A percentile compares a stretch with the other conserved stretches of the same genome.
phyloP scores from a whole-genome alignment of 1,140 invertebrate genomes.

The Aphelinus atriplicis region DNA sequence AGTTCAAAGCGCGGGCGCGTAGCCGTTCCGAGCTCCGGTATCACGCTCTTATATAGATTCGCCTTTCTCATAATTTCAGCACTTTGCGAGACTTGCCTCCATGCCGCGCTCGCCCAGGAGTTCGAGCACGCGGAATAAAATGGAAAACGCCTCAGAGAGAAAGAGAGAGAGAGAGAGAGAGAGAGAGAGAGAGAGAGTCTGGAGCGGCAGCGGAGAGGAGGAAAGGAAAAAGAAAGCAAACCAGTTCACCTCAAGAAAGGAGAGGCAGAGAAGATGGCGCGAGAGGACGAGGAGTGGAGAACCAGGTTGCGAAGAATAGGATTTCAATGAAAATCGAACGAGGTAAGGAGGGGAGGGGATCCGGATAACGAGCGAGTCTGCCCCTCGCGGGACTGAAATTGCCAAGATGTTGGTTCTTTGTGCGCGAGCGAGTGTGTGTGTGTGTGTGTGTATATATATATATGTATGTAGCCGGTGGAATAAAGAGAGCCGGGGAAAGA shows the following conservation, averaged over 20 bases:
- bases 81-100: slow-evolving; percentile 19
- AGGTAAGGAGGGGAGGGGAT: slow-evolving; percentile 22
- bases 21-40: not conserved
- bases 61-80: slow-evolving; percentile 23
- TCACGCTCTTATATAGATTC: slow-evolving; percentile 13
- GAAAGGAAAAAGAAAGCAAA: not conserved
- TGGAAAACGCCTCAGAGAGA: slow-evolving; percentile 1
- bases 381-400: slow-evolving; percentile 32
- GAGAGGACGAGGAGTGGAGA: slow-evolving; percentile 25
- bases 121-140: slow-evolving; percentile 12
- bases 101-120: slow-evolving; percentile 3
- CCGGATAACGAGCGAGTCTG: slow-evolving; percentile 35
- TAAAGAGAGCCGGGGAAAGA: not conserved
- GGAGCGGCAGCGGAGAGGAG: not conserved
- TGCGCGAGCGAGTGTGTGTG: too few species aligned
- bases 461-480: too few species aligned
- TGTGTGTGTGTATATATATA: slow-evolving; percentile 4
- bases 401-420: slow-evolving; percentile 6
- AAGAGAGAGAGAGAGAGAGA: not conserved
- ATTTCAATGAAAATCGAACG: slow-evolving; percentile 33
- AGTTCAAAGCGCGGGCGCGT: too few species aligned
- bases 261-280: slow-evolving; percentile 18
- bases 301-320: not conserved
- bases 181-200: slow-evolving; percentile 32
- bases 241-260: not conserved